Evolutionary conservation across 2,113 vertebrate genomes (phyloP), one percentile per base, ranked within the genome.

Genomic region (Cottus gobio): DNA sequence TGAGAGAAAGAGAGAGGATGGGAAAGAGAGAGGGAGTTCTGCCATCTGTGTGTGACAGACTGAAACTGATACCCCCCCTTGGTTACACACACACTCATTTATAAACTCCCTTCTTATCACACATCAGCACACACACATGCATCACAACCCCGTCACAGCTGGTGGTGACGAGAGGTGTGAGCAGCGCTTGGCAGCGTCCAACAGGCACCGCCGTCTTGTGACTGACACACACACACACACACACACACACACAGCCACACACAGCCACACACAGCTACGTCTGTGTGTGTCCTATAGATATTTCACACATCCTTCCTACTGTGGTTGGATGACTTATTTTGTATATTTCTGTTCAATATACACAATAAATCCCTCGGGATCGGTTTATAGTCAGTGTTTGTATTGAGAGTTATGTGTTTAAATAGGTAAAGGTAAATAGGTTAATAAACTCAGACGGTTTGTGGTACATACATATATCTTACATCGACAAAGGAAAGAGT

Each of bases 11-110:
- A 11, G 48, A 37, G 37, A 26, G 74, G 52, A 44, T 28, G 46
- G 56, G 4, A 52, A 11, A 36, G 30, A 37, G 60, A 58, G 70
- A 28, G 67, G 63, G 73, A 84, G 74, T 83, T 85, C 84, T 76
- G 81, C 93, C 93, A 93, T 93, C 91, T 93, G 93, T 89, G 90
- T 90, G 85, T 89, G 90, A 91, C 91, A 93, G 91, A 87, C 89
- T 90, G 91, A 82, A 90, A 87, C 84, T 81, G 86, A 92, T 79
- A 81, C 83, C 89, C 82, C 81, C 75, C 77, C 83, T 58, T 79
- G 4, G 37, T 81, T 64, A 26, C 84, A 48, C 42, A 63, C 71
- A 72, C 75, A 83, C 10, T 48, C 48, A 50, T 72, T 72, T 57
- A 48, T 48, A 22, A 52, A 37, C 39, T 44, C 42, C 26, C 48